These are phyloP conservation scores for Babylonia areolata DNA, from an alignment of 1,140 invertebrate species.

Conservation along the genomic window DNA sequence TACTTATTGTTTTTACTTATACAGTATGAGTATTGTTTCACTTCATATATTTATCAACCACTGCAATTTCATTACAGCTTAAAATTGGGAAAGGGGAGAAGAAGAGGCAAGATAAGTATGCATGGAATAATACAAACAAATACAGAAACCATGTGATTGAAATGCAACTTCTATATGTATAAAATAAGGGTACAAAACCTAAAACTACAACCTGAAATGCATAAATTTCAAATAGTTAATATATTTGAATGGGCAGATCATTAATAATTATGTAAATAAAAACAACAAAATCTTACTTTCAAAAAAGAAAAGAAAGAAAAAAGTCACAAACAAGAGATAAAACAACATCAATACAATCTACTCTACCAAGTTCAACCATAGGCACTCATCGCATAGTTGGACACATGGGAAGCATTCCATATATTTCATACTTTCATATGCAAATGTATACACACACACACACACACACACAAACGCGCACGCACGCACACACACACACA, in stretches of 20 bases:
- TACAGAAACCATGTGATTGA: neutral
- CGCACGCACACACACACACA: neutral
- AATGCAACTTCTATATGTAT: constrained; percentile 14
- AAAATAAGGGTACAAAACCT: constrained; percentile 18
- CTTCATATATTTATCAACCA: neutral
- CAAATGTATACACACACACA: neutral
- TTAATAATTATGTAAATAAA: neutral
- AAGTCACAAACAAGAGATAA: neutral
- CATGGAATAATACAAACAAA: constrained; percentile 13
- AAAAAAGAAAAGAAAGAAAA: constrained; percentile 4
- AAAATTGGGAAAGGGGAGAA: neutral
- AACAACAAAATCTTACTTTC: neutral
- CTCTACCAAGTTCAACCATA: neutral
- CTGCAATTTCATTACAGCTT: neutral
- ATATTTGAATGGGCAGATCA: neutral
- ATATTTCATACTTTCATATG: neutral
- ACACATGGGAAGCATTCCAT: constrained; percentile 27
- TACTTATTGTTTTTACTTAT: neutral
- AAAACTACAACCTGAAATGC: constrained; percentile 21
- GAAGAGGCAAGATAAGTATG: neutral
- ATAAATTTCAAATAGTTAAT: constrained; percentile 18
- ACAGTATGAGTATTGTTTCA: neutral
- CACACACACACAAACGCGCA: too few relatives aligned
- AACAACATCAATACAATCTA: constrained; percentile 39
- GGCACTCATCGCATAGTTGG: neutral